Evolutionary conservation across 2,797 vertebrate genomes (phyloP).

Genomic region (Halcyon chelicuti): DNA sequence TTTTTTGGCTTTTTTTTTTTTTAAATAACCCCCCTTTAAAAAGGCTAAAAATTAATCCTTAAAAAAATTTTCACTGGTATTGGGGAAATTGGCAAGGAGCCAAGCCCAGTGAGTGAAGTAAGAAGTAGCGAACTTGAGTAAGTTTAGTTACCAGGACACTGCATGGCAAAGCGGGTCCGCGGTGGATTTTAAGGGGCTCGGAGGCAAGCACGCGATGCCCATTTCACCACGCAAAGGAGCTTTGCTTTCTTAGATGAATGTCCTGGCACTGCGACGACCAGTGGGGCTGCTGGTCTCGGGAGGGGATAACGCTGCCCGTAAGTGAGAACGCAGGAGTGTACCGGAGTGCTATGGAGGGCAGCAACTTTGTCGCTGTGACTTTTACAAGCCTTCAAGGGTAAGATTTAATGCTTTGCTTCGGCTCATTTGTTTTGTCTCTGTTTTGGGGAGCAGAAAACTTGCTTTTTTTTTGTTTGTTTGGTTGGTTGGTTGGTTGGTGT

Average conservation of each 20-base stretch:
- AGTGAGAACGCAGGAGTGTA: conserved; percentile 48
- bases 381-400: conserved; percentile 50
- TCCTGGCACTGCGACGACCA: background rate
- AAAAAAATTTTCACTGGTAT: too few relatives aligned
- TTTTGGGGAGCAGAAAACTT: background rate
- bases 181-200: background rate
- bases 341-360: conserved; percentile 38
- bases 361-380: conserved; percentile 34
- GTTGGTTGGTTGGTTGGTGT: too few relatives aligned
- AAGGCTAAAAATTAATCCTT: too few relatives aligned
- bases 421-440: background rate
- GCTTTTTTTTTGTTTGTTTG: accelerated
- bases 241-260: background rate
- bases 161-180: background rate
- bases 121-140: conserved; percentile 47
- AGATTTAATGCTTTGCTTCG: background rate
- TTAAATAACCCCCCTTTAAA: too few relatives aligned
- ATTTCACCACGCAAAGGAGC: background rate
- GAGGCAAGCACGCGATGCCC: background rate
- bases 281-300: conserved; percentile 7
- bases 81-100: background rate
- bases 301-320: conserved; percentile 20
- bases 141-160: conserved; percentile 10
- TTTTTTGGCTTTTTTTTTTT: too few relatives aligned
- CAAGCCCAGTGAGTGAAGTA: background rate